These are phyloP conservation scores for Anodontia alba DNA, from an alignment of 2,888 invertebrate species.

Conservation along the genomic window DNA sequence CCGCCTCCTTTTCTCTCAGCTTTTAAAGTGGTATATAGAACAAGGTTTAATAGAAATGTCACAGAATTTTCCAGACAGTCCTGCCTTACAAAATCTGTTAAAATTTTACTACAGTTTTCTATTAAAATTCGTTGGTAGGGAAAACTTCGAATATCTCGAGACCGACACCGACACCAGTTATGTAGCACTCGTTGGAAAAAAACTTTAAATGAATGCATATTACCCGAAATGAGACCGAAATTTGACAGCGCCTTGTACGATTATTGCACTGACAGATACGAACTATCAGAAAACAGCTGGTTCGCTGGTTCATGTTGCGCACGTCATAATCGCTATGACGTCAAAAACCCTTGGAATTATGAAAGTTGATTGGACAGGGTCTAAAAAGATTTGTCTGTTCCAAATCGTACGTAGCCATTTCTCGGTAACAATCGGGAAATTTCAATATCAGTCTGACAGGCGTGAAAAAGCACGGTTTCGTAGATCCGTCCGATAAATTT, in stretches of 20 bases:
- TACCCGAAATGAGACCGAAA: not conserved
- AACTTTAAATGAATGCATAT: not conserved
- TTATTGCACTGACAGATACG: not conserved
- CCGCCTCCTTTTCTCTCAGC: not conserved
- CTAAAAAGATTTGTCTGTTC: not conserved
- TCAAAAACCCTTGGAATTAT: not conserved
- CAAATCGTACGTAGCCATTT: not conserved
- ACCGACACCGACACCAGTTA: constrained; percentile 8
- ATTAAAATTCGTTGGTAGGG: constrained; percentile 1
- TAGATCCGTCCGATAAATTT: not conserved
- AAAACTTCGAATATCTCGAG: constrained; percentile 3
- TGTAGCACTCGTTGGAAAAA: constrained; percentile 3
- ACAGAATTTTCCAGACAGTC: not conserved
- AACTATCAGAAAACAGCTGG: not conserved
- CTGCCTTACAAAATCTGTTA: constrained; percentile 5
- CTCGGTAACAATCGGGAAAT: not conserved
- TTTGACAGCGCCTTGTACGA: constrained; percentile 1
- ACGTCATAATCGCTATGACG: not conserved
- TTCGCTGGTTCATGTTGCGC: not conserved
- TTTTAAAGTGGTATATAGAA: not conserved
- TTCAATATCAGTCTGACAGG: not conserved
- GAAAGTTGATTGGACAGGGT: not conserved
- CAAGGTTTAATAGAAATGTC: not conserved
- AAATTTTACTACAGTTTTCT: constrained; percentile 7
- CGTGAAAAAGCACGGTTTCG: not conserved